A percentile compares a stretch with the other conserved stretches of the same genome.
Conservation (phyloP, 2,113 vertebrate genomes). For the Aplodontia rufa region DNA sequence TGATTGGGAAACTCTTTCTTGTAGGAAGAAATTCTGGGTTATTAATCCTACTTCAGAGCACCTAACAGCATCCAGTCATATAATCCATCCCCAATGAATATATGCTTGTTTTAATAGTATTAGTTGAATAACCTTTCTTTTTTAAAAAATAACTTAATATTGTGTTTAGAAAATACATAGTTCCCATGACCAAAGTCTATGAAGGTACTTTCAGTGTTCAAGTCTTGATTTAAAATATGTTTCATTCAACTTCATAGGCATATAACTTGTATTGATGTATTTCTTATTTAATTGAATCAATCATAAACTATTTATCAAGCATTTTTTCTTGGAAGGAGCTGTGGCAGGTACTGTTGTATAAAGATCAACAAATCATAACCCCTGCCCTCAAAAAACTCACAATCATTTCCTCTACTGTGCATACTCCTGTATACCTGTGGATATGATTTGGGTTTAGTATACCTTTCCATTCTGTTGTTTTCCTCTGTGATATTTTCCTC, state of each 20-base stretch:
- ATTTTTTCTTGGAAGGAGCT: background rate
- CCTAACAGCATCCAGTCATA: background rate
- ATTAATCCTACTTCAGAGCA: background rate
- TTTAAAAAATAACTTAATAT: background rate
- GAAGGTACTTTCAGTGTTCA: background rate
- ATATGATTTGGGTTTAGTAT: background rate
- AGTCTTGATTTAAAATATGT: constrained; percentile 10
- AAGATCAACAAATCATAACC: background rate
- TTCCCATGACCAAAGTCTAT: background rate
- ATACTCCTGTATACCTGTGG: background rate
- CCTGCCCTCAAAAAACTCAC: background rate
- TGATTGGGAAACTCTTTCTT: background rate
- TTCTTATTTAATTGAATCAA: background rate
- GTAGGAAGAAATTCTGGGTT: background rate
- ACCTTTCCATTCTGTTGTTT: background rate
- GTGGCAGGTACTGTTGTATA: background rate
- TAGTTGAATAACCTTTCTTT: background rate
- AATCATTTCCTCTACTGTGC: background rate
- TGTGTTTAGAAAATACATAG: background rate
- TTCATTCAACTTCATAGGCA: background rate
- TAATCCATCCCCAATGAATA: background rate
- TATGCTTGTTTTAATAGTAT: background rate
- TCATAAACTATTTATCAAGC: constrained; percentile 17
- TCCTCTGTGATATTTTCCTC: constrained; percentile 11
- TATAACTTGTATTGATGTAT: background rate